Base-by-base conservation (phyloP, 1,140 invertebrate genomes). In the Coboldia fuscipes region DNA sequence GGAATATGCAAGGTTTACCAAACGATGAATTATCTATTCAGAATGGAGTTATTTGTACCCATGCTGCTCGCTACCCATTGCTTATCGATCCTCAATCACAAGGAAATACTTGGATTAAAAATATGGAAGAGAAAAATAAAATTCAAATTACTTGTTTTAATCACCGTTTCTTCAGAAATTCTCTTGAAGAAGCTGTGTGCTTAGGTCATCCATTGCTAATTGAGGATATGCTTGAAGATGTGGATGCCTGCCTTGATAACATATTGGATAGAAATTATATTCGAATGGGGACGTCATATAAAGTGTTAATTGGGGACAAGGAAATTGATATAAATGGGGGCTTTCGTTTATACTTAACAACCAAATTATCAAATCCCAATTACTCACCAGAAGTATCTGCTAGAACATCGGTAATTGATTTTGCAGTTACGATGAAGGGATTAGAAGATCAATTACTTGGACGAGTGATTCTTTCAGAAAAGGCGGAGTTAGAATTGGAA, bases 81-180 rank as follows among this genome's bases (percentile, higher is more conserved):
- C 60, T 93, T 2, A 86, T 93, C 38, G 88, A 94, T 59, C 88
- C 88, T 0, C 88, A 94, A 48, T 75, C 76, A 18, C 86, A 93
- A 57, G 86, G 86, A 12, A 90, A 89, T 55, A 60, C 64, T 15
- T 94, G 86, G 86, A 79, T 93, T 29, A 85, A 83, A 53, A 79
- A 83, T 37, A 82, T 77, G 54, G 86, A 93, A 48, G 70, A 66
- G 36, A 58, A 67, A 12, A 81, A 80, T 50, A 63, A 76, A 22
- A 48, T 70, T 5, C 62, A 68, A 39, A 59, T 68, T 18, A 65
- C 66, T 8, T 56, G 63, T 2, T 47, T 70, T 3, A 63, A 59
- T 43, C 63, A 69, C 45, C 68, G 67, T 50, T 70, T 68, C 44
- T 70, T 70, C 35, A 70, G 83, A 39, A 81, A 80, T 50, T 78